Evolutionary conservation across 2,797 vertebrate genomes (phyloP).

Genomic region (Sebastes cheni): DNA sequence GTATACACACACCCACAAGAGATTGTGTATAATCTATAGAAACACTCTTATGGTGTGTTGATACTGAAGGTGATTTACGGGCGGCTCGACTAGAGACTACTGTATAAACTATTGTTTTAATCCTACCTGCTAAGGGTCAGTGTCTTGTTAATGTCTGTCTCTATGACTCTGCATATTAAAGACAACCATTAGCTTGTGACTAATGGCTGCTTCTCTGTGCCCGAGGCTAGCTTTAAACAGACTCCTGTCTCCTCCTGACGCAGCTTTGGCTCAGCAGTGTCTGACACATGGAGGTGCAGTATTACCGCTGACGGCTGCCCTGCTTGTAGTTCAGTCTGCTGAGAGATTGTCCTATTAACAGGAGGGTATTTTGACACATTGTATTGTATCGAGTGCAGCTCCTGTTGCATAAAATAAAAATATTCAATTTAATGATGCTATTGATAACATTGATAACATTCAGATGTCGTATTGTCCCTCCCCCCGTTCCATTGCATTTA

Average conservation of each 20-base stretch:
- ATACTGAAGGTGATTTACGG: constrained; percentile 82
- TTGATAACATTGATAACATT: no score
- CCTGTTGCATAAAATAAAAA: not conserved
- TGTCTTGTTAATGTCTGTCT: constrained; percentile 71
- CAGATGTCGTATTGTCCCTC: no score
- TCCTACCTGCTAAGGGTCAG: constrained; percentile 67
- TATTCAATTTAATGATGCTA: not conserved
- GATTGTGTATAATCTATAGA: constrained; percentile 86
- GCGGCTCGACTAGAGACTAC: constrained; percentile 72
- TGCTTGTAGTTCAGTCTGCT: not conserved
- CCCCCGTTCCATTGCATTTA: no score
- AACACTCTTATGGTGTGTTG: constrained; percentile 85
- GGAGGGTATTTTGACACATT: not conserved
- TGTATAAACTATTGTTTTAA: constrained; percentile 83
- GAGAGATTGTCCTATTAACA: not conserved
- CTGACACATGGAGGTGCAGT: constrained; percentile 21
- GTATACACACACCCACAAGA: constrained; percentile 81
- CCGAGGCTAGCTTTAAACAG: constrained; percentile 42
- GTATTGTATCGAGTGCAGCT: not conserved
- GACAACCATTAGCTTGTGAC: constrained; percentile 65
- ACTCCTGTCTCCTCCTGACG: constrained; percentile 21
- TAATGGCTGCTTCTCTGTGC: constrained; percentile 58
- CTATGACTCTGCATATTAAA: constrained; percentile 68
- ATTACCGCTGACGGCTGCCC: not conserved
- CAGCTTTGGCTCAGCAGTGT: constrained; percentile 26